Conservation (phyloP, 2,888 invertebrate genomes). For the Hemithea aestivaria region DNA sequence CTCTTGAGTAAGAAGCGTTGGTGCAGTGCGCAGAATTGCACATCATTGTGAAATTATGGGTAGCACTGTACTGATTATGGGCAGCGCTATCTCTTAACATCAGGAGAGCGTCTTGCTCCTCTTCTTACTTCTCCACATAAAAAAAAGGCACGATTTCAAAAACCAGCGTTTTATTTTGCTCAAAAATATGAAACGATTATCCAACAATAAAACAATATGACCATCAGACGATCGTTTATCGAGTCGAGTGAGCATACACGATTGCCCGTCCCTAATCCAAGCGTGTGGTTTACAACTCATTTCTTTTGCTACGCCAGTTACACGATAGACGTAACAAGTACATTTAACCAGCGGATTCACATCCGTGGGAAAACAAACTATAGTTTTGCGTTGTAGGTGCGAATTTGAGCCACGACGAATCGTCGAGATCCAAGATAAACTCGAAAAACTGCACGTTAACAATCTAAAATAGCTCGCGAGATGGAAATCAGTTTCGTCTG, state of each 20-base stretch:
- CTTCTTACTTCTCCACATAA: no score
- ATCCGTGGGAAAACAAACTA: conserved; percentile 41
- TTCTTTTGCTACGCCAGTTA: conserved; percentile 28
- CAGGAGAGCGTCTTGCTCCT: no score
- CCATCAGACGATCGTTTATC: conserved; percentile 19
- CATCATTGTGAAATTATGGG: no score
- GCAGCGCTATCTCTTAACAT: no score
- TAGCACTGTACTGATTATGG: no score
- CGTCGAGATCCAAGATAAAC: conserved; percentile 47
- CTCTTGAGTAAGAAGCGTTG: no score
- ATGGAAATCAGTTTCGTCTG: conserved; percentile 40
- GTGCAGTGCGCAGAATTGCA: no score
- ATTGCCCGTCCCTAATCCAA: conserved; percentile 26
- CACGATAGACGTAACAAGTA: conserved; percentile 29
- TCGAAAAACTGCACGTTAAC: conserved; percentile 36
- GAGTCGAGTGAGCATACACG: conserved; percentile 25
- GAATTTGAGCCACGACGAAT: conserved; percentile 52
- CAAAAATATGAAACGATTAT: no score
- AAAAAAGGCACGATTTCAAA: no score
- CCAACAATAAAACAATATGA: conserved; percentile 9
- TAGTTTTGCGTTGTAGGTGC: conserved; percentile 40
- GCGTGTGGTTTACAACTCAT: conserved; percentile 26
- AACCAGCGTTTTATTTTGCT: no score
- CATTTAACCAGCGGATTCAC: conserved; percentile 27
- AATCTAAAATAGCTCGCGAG: conserved; percentile 36